A percentile compares a stretch with the other conserved stretches of the same genome.
Conservation (phyloP, 2,888 invertebrate genomes). For the Choreutis nemorana region DNA sequence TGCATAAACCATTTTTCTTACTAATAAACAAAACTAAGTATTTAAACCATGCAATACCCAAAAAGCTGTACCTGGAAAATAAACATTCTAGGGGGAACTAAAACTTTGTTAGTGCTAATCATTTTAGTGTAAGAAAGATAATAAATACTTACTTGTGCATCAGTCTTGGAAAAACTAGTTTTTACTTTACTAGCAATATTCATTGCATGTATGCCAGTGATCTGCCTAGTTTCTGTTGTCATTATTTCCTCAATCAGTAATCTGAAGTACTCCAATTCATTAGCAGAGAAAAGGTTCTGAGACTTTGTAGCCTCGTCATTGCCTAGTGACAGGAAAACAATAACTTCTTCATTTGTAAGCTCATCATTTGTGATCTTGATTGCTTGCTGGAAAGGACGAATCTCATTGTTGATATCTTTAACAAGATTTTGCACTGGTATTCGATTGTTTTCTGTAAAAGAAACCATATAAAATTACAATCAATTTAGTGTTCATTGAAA, state of each 20-base stretch:
- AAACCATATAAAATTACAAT: too few relatives aligned
- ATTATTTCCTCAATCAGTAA: slow-evolving; percentile 46
- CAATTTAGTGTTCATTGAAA: too few relatives aligned
- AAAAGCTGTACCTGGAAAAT: neutral
- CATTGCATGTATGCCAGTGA: slow-evolving; percentile 41
- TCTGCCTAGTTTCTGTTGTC: slow-evolving; percentile 38
- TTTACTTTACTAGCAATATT: slow-evolving; percentile 43
- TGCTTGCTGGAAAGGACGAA: slow-evolving; percentile 36
- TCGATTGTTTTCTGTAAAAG: too few relatives aligned
- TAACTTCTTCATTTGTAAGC: slow-evolving; percentile 34
- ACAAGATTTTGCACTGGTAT: slow-evolving; percentile 26
- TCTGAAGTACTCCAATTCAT: slow-evolving; percentile 47
- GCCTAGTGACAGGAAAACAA: slow-evolving; percentile 41
- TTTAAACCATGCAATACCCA: neutral
- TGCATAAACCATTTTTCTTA: neutral
- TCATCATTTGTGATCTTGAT: slow-evolving; percentile 46
- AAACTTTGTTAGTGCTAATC: slow-evolving; percentile 1
- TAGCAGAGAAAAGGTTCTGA: slow-evolving; percentile 38
- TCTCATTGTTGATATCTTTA: slow-evolving; percentile 37
- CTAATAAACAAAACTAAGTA: neutral
- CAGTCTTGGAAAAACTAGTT: slow-evolving; percentile 35
- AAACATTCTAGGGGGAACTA: neutral
- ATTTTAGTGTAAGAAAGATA: slow-evolving; percentile 2
- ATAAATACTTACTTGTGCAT: slow-evolving; percentile 37
- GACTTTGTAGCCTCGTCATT: slow-evolving; percentile 44